Conservation (phyloP, 2,797 vertebrate genomes). For the Bovichtus diacanthus region DNA sequence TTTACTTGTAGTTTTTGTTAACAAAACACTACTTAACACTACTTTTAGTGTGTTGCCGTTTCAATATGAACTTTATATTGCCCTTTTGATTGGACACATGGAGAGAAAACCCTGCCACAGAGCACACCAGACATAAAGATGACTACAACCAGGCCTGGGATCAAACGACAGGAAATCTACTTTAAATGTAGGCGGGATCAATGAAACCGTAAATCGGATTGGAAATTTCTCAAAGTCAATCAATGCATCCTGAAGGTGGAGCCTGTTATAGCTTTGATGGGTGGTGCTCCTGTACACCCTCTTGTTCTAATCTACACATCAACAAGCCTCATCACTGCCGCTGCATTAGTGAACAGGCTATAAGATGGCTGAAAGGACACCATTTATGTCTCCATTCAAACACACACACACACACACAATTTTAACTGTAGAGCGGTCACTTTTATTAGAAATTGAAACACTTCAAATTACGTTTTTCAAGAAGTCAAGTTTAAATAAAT, state of each 20-base stretch:
- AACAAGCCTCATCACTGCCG: conserved; percentile 24
- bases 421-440: background rate
- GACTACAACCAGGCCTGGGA: background rate
- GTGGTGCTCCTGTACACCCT: conserved; percentile 7
- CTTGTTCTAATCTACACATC: conserved; percentile 30
- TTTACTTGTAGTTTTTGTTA: too few species aligned
- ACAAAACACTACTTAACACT: too few species aligned
- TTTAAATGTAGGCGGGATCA: conserved; percentile 41
- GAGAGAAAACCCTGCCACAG: background rate
- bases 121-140: background rate
- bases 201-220: conserved; percentile 31
- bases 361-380: conserved; percentile 31
- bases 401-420: too few species aligned
- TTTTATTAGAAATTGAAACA: background rate
- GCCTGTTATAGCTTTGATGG: conserved; percentile 31
- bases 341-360: conserved; percentile 21
- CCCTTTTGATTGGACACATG: background rate
- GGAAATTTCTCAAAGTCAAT: conserved; percentile 38
- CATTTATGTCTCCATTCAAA: conserved; percentile 34
- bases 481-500: background rate
- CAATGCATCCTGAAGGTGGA: conserved; percentile 27
- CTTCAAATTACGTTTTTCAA: too few species aligned
- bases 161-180: background rate
- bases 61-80: background rate
- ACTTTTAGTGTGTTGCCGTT: background rate